phyloP scores from a whole-genome alignment of 2,113 vertebrate species.

The Calypte anna region DNA sequence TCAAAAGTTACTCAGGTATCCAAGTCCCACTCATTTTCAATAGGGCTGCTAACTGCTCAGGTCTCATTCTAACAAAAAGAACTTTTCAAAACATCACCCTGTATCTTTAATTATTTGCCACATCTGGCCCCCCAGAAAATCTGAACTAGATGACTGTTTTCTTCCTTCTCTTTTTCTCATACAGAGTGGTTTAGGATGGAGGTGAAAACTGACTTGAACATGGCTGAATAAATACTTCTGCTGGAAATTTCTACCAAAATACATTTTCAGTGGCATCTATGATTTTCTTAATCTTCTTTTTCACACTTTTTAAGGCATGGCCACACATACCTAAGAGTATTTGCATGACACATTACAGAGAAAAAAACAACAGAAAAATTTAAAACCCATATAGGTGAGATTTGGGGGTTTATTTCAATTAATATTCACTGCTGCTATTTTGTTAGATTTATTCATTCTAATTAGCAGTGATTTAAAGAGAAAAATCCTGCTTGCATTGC shows the following conservation, averaged over 20 bases:
- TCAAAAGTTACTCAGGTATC: rapidly evolving
- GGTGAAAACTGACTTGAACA: background rate
- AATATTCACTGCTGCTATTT: constrained; percentile 46
- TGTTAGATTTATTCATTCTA: constrained; percentile 34
- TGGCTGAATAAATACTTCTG: background rate
- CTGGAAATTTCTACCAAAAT: background rate
- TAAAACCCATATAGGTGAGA: background rate
- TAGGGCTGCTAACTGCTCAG: background rate
- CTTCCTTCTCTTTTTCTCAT: background rate
- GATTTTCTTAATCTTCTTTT: background rate
- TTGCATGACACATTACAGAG: background rate
- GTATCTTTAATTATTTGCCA: background rate
- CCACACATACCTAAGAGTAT: background rate
- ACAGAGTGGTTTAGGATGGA: background rate
- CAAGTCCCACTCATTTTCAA: background rate
- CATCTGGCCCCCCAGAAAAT: background rate
- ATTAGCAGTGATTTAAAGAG: constrained; percentile 59
- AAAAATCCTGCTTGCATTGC: constrained; percentile 50
- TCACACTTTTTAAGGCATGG: background rate
- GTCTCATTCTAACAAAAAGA: background rate
- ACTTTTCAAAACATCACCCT: background rate
- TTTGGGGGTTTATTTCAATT: constrained; percentile 21
- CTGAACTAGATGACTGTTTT: background rate
- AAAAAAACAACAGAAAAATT: background rate
- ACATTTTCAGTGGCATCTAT: background rate